These are phyloP conservation scores for Origma solitaria DNA, from an alignment of 2,113 vertebrate species.

Conservation along the genomic window DNA sequence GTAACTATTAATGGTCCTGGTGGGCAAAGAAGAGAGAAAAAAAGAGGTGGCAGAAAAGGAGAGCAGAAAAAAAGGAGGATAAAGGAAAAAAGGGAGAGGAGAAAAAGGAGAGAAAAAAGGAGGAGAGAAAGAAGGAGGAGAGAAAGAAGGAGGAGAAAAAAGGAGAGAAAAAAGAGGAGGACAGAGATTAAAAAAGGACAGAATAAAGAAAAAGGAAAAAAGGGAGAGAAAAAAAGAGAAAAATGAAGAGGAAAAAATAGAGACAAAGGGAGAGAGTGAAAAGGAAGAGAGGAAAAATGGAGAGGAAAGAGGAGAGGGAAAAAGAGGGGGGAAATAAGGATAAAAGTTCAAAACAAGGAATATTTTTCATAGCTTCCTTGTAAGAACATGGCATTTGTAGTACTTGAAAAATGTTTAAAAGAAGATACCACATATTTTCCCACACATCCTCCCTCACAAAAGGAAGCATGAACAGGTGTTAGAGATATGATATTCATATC, in stretches of 20 bases:
- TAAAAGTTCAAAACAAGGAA: background rate
- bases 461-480: background rate
- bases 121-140: background rate
- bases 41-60: background rate
- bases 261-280: background rate
- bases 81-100: background rate
- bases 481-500: background rate
- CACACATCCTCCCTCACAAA: background rate
- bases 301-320: background rate
- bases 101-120: background rate
- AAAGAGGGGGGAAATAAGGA: accelerated
- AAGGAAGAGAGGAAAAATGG: background rate
- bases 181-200: background rate
- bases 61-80: too few species aligned
- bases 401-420: background rate
- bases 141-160: too few species aligned
- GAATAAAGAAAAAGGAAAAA: background rate
- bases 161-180: too few species aligned
- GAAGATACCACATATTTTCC: background rate
- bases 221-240: background rate
- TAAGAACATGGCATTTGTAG: background rate
- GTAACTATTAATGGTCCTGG: background rate
- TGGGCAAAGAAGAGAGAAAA: background rate
- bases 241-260: background rate
- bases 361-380: background rate